Percentiles rank a stretch among this genome's conserved stretches.
Conservation (phyloP, 2,113 vertebrate species). For the Mustelus asterias region DNA sequence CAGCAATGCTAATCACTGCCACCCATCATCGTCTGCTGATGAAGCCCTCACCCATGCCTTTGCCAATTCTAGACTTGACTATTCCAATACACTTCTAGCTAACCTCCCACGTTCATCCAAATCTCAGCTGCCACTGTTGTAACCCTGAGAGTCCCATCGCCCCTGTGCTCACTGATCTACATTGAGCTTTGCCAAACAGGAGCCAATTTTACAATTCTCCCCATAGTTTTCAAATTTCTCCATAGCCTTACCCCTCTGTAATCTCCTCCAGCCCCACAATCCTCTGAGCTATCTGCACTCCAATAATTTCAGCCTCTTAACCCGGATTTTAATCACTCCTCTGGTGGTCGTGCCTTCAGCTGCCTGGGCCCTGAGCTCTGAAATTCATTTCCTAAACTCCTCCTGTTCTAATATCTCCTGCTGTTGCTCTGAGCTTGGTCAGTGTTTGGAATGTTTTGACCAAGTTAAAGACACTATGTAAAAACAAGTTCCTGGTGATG, state of each 20-base stretch:
- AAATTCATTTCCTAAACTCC: not conserved
- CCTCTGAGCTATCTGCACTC: not conserved
- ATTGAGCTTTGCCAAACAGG: not conserved
- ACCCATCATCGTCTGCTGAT: not conserved
- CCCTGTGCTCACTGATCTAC: not conserved
- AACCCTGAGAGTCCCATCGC: no score
- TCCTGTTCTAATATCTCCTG: not conserved
- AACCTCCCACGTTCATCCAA: no score
- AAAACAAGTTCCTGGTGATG: no score
- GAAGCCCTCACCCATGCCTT: not conserved
- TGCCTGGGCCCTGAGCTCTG: not conserved
- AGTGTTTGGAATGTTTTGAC: no score
- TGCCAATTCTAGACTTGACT: not conserved
- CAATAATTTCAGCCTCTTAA: not conserved
- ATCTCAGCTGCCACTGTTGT: no score
- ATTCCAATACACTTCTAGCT: not conserved
- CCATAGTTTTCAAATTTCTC: no score
- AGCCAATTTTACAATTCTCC: no score
- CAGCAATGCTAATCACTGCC: no score
- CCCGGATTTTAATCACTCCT: not conserved
- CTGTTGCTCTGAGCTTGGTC: not conserved
- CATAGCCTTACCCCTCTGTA: not conserved
- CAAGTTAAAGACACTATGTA: no score
- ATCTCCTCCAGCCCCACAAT: not conserved
- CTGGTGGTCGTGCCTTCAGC: not conserved